Percentiles rank a stretch among this genome's conserved stretches.
These are phyloP conservation scores for Cavia aperea DNA, from an alignment of 2,113 vertebrate genomes.

Conservation along the genomic window DNA sequence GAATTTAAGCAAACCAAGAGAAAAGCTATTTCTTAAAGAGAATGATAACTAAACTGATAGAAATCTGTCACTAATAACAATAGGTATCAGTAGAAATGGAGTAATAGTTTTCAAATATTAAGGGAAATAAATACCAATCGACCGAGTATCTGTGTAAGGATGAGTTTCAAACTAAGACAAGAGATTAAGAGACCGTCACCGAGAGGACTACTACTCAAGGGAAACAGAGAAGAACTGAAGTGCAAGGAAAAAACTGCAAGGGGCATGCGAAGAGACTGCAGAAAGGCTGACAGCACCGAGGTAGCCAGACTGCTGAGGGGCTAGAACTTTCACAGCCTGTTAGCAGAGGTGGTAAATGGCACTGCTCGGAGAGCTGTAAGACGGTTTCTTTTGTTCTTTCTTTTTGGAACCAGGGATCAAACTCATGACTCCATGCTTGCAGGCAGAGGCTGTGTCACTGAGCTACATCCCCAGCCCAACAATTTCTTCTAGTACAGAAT, in stretches of 20 bases:
- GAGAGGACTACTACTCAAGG: background rate
- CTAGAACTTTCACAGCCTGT: background rate
- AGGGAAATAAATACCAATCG: conserved; percentile 20
- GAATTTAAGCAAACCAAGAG: conserved; percentile 10
- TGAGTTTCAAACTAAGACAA: background rate
- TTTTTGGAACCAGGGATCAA: no score
- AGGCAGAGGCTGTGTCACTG: no score
- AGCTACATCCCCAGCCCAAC: no score
- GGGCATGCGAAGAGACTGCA: background rate
- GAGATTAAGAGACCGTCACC: background rate
- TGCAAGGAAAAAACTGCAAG: background rate
- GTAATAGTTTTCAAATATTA: background rate
- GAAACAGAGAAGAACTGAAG: background rate
- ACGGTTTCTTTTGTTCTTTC: no score
- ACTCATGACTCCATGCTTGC: no score
- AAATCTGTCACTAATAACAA: background rate
- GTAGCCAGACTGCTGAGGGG: background rate
- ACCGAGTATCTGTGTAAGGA: background rate
- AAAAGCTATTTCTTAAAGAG: conserved; percentile 18
- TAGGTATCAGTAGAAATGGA: background rate
- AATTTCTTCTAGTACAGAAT: background rate
- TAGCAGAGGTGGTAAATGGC: background rate
- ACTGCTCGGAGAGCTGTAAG: background rate
- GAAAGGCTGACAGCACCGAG: background rate
- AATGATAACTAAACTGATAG: background rate